Conservation (phyloP, 2,113 vertebrate species). For the Petrocephalus zakoni region DNA sequence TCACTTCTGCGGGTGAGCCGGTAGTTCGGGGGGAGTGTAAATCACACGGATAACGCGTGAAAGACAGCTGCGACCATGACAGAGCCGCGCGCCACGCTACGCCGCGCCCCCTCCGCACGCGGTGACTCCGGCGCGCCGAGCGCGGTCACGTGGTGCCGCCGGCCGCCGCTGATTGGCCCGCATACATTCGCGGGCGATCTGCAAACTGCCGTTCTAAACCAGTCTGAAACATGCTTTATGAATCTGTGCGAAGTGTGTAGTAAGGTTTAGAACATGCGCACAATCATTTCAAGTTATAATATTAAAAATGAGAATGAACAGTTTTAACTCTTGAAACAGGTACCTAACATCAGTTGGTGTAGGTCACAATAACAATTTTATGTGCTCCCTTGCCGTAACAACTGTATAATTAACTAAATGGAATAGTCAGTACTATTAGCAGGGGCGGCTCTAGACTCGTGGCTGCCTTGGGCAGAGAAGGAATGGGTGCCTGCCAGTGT, state of each 20-base stretch:
- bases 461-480: too few species aligned
- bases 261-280: background rate
- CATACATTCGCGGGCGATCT: background rate
- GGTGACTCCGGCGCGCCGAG: background rate
- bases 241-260: background rate
- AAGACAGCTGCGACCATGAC: background rate
- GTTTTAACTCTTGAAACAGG: background rate
- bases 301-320: background rate
- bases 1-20: background rate
- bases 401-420: too few species aligned
- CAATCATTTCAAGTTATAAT: background rate
- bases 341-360: background rate
- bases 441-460: too few species aligned
- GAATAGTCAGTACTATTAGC: too few species aligned
- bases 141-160: background rate
- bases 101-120: too few species aligned
- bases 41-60: background rate
- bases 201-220: background rate
- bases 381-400: too few species aligned
- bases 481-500: too few species aligned
- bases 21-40: background rate
- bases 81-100: background rate
- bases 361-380: background rate
- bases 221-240: background rate
- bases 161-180: background rate